Conservation (phyloP, 2,888 invertebrate species). For the Caenorhabditis sp. region DNA sequence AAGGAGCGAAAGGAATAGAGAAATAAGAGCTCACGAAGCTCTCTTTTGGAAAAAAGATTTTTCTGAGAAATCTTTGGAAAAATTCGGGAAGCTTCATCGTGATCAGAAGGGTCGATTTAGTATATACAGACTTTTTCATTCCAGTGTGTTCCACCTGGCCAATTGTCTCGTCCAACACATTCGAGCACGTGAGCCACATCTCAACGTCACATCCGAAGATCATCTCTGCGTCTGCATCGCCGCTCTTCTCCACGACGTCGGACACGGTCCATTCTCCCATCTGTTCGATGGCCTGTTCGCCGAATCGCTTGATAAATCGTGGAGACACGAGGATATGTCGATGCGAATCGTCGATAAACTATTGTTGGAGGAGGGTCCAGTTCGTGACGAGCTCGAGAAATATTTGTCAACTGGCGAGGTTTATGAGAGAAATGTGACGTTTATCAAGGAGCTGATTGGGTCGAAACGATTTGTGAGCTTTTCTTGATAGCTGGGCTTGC, state of each 20-base stretch:
- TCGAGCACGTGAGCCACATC: constrained; percentile 44
- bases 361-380: constrained; percentile 70
- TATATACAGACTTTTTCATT: constrained; percentile 14
- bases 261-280: constrained; percentile 79
- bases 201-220: constrained; percentile 74
- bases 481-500: no score
- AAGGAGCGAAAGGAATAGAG: no score
- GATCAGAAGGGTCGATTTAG: no score
- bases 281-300: constrained; percentile 76
- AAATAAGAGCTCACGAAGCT: no score
- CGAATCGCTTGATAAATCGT: constrained; percentile 52
- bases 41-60: no score
- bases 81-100: no score
- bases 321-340: constrained; percentile 35
- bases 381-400: constrained; percentile 68
- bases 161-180: constrained; percentile 73
- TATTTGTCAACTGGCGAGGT: constrained; percentile 70
- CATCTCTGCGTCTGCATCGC: constrained; percentile 77
- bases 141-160: constrained; percentile 76
- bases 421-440: constrained; percentile 60
- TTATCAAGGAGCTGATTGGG: constrained; percentile 75
- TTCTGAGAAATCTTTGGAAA: no score
- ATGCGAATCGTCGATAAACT: constrained; percentile 62
- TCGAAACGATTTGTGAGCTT: constrained; percentile 51
- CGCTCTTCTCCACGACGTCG: constrained; percentile 79